Percentiles rank a stretch among this genome's conserved stretches.
Evolutionary conservation across 2,888 invertebrate genomes (phyloP).

Genomic region (Amorpha juglandis): DNA sequence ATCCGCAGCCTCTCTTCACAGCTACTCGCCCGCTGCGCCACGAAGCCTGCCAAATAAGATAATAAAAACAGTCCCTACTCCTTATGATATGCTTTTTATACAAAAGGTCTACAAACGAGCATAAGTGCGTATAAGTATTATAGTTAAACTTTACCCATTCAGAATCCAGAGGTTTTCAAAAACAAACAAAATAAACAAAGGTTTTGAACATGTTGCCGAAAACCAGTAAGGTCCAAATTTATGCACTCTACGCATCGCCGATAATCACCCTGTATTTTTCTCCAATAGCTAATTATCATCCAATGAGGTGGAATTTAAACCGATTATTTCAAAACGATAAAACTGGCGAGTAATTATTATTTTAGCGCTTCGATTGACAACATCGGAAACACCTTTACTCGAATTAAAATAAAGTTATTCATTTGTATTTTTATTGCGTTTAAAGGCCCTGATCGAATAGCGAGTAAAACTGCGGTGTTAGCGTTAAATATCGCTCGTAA

Average conservation of each 20-base stretch:
- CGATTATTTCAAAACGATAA: slow-evolving; percentile 2
- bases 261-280: not conserved
- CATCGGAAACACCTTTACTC: not conserved
- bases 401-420: not conserved
- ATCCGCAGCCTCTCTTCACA: no score
- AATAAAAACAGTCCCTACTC: no score
- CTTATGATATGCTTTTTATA: no score
- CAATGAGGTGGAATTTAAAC: not conserved
- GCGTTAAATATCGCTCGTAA: no score
- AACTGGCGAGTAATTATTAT: not conserved
- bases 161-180: not conserved
- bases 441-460: no score
- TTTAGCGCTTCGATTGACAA: not conserved
- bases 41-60: no score
- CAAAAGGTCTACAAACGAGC: no score
- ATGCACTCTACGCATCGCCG: not conserved
- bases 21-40: no score
- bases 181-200: not conserved
- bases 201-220: not conserved
- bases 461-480: no score
- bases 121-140: no score
- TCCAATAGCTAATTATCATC: slow-evolving; percentile 10
- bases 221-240: not conserved
- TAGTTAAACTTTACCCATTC: no score
- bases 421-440: no score